A percentile compares a stretch with the other conserved stretches of the same genome.
Conservation (phyloP, 2,888 invertebrate genomes). For the Hydropsyche betteni region DNA sequence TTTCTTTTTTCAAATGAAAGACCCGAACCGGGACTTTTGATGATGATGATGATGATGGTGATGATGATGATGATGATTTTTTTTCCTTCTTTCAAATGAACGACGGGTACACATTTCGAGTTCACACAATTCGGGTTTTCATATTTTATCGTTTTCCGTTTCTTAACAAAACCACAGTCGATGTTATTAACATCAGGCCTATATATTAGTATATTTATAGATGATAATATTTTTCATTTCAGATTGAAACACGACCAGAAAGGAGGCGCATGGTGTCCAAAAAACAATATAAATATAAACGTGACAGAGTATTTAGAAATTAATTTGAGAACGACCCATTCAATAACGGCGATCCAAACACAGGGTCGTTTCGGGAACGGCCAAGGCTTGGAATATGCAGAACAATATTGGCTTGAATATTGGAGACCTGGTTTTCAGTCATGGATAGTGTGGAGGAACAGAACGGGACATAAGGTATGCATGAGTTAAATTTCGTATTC, state of each 20-base stretch:
- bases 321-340: conserved; percentile 68
- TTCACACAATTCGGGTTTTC: too few species aligned
- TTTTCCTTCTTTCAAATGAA: too few species aligned
- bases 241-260: conserved; percentile 72
- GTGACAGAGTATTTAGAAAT: conserved; percentile 68
- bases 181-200: too few species aligned
- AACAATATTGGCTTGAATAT: conserved; percentile 72
- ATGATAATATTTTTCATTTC: conserved; percentile 52
- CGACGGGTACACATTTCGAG: too few species aligned
- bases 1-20: too few species aligned
- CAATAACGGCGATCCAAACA: conserved; percentile 71
- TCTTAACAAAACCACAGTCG: too few species aligned
- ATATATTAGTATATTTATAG: too few species aligned
- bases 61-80: too few species aligned
- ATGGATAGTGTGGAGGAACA: conserved; percentile 71
- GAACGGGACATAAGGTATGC: conserved; percentile 69
- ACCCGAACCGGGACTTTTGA: too few species aligned
- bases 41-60: too few species aligned
- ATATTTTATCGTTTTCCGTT: too few species aligned
- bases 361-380: conserved; percentile 79
- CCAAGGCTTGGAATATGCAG: conserved; percentile 73
- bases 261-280: conserved; percentile 81
- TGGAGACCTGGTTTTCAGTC: conserved; percentile 67
- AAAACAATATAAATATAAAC: conserved; percentile 65
- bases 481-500: too few species aligned